These are phyloP conservation scores for Drosophila mettleri DNA, from an alignment of 2,888 invertebrate species.

Conservation along the genomic window DNA sequence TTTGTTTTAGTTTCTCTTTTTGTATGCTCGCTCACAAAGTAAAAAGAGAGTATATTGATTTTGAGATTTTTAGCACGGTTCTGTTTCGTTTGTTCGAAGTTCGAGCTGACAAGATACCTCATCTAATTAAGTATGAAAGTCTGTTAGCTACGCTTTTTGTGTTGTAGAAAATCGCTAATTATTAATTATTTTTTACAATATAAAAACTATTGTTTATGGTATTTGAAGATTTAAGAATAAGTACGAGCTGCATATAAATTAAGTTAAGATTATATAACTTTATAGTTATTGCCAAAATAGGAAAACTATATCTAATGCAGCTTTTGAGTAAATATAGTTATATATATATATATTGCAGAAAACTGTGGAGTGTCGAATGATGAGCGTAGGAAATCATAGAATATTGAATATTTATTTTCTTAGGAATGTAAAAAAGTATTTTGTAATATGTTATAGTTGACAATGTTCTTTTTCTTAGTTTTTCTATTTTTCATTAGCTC, in stretches of 20 bases:
- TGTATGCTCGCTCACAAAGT: neutral
- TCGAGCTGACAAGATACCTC: neutral
- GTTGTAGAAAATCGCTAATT: neutral
- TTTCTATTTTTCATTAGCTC: constrained; percentile 5
- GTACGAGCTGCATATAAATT: no score
- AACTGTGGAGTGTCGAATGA: no score
- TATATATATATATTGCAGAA: no score
- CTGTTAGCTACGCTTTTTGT: neutral
- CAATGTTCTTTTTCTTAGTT: neutral
- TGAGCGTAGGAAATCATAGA: neutral
- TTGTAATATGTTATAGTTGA: neutral
- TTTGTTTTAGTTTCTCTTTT: neutral
- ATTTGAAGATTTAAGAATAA: no score
- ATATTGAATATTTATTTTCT: neutral
- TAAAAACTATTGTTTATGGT: neutral
- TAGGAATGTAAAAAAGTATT: neutral
- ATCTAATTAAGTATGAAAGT: neutral
- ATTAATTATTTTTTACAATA: no score
- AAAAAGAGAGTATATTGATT: neutral
- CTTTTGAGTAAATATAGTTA: no score
- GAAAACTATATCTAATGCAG: no score
- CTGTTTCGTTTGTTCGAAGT: neutral
- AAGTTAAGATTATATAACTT: no score
- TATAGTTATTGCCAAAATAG: no score
- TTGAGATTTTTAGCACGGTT: neutral